Evolutionary conservation across 1,140 invertebrate genomes (phyloP), one percentile per base, ranked within the genome.

Genomic region (Eurosta solidaginis): DNA sequence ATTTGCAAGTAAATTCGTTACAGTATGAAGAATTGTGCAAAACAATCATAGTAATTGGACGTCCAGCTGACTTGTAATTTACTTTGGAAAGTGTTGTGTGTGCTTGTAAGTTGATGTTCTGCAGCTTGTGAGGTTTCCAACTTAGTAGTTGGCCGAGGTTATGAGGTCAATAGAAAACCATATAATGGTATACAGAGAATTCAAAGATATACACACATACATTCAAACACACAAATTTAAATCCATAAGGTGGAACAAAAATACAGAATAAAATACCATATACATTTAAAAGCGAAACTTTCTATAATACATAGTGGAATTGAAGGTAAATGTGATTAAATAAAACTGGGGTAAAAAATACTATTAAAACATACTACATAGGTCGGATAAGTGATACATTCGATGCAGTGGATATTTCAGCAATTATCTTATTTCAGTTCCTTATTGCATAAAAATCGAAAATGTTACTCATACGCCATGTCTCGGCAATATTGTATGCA

Each of bases 161-260:
- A 86, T 85, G 84, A 82, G 84, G 84, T 86, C 84, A 86, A 83
- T 83, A 79, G 22, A 76, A 78, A 20, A 27, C 14, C 17, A 33
- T 40, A 14, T 40, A 7, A 10, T 17, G n/a, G 73, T 45, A 17
- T 17, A 42, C n/a, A 29, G 12, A 27, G 45, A 29, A 74, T 22
- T 12, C 4, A 10, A 29, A 59, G 50, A 29, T 25, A 25, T 54
- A 14, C 7, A n/a, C 50, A n/a, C 20, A 25, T 29, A 47, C 4
- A 47, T 3, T 47, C 14, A 12, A 47, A 1, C 7, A 3, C 45
- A n/a, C 45, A 47, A 52, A 52, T n/a, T n/a, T n/a, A n/a, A n/a
- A n/a, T n/a, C n/a, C n/a, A n/a, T n/a, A 52, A 52, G 6, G 49
- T 4, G 25, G 5, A 36, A 6, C 33, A 14, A 59, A 22, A 52